These are phyloP conservation scores for Mesorhabditis belari DNA, from an alignment of 2,888 invertebrate genomes.

Conservation along the genomic window DNA sequence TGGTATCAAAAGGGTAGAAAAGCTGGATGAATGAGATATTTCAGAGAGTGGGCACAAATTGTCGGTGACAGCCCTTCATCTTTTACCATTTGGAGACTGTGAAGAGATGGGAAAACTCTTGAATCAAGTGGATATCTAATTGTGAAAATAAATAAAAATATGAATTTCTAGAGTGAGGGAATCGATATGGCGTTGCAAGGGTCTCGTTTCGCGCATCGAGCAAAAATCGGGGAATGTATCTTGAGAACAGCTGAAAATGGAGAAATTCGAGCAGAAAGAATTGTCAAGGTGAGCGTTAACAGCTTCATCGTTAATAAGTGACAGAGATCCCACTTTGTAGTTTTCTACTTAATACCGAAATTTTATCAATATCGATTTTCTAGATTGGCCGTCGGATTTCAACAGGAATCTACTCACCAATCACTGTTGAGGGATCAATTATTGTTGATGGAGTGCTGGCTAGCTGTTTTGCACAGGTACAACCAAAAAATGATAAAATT, in stretches of 20 bases:
- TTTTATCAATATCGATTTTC: conserved; percentile 1
- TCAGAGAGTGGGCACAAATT: background rate
- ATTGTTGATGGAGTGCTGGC: conserved; percentile 45
- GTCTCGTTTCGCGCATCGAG: conserved; percentile 22
- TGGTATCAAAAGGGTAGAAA: conserved; percentile 34
- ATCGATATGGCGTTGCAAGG: conserved; percentile 17
- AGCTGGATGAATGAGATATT: background rate
- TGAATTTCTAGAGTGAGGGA: conserved; percentile 9
- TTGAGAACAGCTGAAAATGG: conserved; percentile 25
- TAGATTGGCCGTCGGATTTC: conserved; percentile 39
- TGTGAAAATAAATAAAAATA: background rate
- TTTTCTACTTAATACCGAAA: background rate
- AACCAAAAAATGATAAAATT: conserved; percentile 14
- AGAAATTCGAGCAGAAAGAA: conserved; percentile 30
- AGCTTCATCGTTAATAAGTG: no score
- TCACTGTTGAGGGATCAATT: conserved; percentile 50
- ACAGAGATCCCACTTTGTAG: no score
- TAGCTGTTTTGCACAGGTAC: conserved; percentile 51
- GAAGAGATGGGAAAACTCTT: background rate
- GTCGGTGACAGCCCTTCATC: background rate
- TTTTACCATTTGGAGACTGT: background rate
- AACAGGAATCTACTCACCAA: conserved; percentile 50
- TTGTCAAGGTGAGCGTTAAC: conserved; percentile 39
- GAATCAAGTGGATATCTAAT: background rate
- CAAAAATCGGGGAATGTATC: conserved; percentile 42